Evolutionary conservation across 2,888 invertebrate genomes (phyloP).

Genomic region (Drosophila quinaria): DNA sequence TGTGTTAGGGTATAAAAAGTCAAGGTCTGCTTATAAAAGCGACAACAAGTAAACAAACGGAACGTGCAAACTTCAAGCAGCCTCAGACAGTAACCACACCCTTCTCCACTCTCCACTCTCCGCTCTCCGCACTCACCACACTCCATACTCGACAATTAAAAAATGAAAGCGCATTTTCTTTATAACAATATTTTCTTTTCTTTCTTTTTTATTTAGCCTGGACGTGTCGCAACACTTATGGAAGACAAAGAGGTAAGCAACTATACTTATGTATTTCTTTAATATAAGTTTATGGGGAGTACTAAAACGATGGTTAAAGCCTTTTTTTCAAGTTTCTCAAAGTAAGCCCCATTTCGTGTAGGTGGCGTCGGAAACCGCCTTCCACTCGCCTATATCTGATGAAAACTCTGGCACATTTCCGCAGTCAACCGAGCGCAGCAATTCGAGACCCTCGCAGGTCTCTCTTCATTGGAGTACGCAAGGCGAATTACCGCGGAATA

Average conservation of each 20-base stretch:
- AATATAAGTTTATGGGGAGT: neutral
- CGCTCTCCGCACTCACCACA: neutral
- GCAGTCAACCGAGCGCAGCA: constrained; percentile 80
- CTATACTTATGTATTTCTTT: neutral
- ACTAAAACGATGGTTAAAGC: neutral
- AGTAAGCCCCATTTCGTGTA: constrained; percentile 83
- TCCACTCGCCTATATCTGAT: constrained; percentile 83
- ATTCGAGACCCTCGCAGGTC: constrained; percentile 73
- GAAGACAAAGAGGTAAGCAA: constrained; percentile 91
- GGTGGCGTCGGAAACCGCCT: constrained; percentile 19
- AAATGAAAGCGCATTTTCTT: constrained; percentile 21
- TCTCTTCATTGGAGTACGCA: constrained; percentile 76
- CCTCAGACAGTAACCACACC: neutral
- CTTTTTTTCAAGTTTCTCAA: neutral
- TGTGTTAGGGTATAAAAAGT: constrained; percentile 14
- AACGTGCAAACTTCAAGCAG: constrained; percentile 29
- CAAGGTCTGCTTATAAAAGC: constrained; percentile 55
- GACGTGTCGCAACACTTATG: constrained; percentile 94
- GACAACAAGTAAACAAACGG: constrained; percentile 37
- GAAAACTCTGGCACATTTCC: constrained; percentile 84
- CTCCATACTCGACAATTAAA: neutral
- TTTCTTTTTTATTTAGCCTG: constrained; percentile 89
- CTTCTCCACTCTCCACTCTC: neutral
- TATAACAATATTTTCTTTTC: constrained; percentile 13
- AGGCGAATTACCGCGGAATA: constrained; percentile 84